These are phyloP conservation scores for Perognathus longimembris DNA, from an alignment of 2,113 vertebrate species.

Conservation along the genomic window DNA sequence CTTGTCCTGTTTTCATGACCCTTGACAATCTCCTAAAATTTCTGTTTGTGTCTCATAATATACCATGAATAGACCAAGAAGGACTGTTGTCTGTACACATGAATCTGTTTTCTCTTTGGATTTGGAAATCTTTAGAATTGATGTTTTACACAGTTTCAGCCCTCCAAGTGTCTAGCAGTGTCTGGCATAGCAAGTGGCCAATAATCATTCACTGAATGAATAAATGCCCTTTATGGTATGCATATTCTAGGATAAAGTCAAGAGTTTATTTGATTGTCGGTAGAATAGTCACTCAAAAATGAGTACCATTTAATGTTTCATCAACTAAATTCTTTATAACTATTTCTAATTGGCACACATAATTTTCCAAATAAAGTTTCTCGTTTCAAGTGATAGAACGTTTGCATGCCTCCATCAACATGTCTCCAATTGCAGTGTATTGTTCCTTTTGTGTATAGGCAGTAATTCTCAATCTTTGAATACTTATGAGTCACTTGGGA, in stretches of 20 bases:
- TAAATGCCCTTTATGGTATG: conserved; percentile 27
- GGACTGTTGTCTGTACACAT: neutral
- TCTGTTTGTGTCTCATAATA: conserved; percentile 4
- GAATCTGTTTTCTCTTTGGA: neutral
- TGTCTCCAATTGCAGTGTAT: neutral
- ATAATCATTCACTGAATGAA: conserved; percentile 26
- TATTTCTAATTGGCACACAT: neutral
- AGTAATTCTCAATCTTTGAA: conserved; percentile 49
- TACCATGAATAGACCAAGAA: neutral
- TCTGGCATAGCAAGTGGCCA: neutral
- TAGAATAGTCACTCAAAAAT: conserved; percentile 9
- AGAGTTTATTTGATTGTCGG: conserved; percentile 5
- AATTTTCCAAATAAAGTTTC: conserved; percentile 29
- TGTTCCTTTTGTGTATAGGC: conserved; percentile 1
- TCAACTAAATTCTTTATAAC: conserved; percentile 24
- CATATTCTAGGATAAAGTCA: conserved; percentile 40
- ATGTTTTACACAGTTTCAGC: conserved; percentile 40
- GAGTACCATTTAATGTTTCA: neutral
- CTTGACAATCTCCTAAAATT: neutral
- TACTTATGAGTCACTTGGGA: conserved; percentile 10
- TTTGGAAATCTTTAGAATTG: conserved; percentile 25
- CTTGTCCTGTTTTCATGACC: neutral
- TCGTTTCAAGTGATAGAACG: conserved; percentile 33
- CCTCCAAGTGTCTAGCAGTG: neutral
- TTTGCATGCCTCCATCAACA: neutral